Base-by-base conservation (phyloP, 2,113 vertebrate species). In the Sisor rabdophorus region DNA sequence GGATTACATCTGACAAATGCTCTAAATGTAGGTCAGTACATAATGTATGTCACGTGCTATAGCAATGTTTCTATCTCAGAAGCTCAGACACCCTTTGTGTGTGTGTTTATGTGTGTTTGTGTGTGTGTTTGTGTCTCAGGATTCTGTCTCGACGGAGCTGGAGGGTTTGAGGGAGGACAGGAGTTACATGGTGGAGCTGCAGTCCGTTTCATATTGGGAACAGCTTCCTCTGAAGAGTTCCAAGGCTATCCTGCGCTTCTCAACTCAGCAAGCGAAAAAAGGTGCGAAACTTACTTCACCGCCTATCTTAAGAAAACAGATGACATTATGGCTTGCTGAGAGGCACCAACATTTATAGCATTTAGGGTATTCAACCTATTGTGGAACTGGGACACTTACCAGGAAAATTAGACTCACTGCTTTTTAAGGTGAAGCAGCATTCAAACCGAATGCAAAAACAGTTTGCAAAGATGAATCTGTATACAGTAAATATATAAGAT, bases 141-240 rank as follows among this genome's bases (percentile, higher is more conserved):
- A 89, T 53, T 89, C 90, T 81, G 90, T 84, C 80, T 88, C 87
- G 1, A 92, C 93, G 84, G 87, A 88, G 12, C 86, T 97, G 86
- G 93, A 95, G 59, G 87, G 88, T 2, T 92, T 97, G 77, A 92
- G 92, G 2, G 87, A 92, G 1, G 92, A 93, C 86, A 88, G 89
- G 79, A 93, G 88, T 82, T 95, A 96, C 88, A 92, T 85, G 0
- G 92, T 94, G 82, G 94, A 96, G 84, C 85, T 97, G 9, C 95
- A 96, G 86, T 94, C 94, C 12, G 87, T 97, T 61, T 91, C 93
- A 0, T 94, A 94, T 20, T 97, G 96, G 95, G 93, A 93, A 55
- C 94, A 96, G 86, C 91, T 86, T 4, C 94, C 93, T 44, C 88
- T 96, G 2, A 95, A 94, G 87, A 93, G 95, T 15, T 74, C 90